Evolutionary conservation across 2,113 vertebrate genomes (phyloP).

Genomic region (Microtus oregoni): DNA sequence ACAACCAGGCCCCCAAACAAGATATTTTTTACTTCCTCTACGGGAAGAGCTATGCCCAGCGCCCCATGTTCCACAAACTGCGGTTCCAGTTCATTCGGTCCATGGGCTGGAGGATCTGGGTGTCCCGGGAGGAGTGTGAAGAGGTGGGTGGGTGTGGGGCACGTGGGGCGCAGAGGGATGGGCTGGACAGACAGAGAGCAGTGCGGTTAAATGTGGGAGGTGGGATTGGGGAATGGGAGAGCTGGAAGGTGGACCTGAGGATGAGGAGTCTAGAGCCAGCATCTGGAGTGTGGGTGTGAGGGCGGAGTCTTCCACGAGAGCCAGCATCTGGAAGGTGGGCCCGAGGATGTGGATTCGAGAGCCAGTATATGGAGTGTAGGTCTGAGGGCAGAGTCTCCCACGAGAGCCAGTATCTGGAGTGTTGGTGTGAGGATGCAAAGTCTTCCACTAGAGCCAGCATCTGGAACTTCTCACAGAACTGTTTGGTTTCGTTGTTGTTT

Average conservation of each 20-base stretch:
- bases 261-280: too few relatives aligned
- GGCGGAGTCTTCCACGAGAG: too few relatives aligned
- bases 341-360: too few relatives aligned
- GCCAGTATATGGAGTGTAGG: too few relatives aligned
- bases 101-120: conserved; percentile 9
- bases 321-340: neutral
- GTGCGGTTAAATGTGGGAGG: conserved; percentile 15
- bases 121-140: conserved; percentile 64
- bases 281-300: neutral
- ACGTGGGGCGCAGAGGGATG: fast-evolving
- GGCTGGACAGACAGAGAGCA: neutral
- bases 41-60: neutral
- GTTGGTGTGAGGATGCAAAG: fast-evolving
- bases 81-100: neutral
- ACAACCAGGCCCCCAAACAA: neutral
- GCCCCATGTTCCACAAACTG: neutral
- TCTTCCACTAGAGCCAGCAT: neutral
- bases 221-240: too few relatives aligned
- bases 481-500: neutral
- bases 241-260: neutral
- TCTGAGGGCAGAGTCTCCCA: fast-evolving
- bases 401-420: too few relatives aligned
- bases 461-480: neutral
- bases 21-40: conserved; percentile 29
- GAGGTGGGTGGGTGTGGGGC: neutral